A percentile compares a stretch with the other conserved stretches of the same genome.
These are phyloP conservation scores for Heliothis peltigera DNA, from an alignment of 2,888 invertebrate species.

Conservation along the genomic window DNA sequence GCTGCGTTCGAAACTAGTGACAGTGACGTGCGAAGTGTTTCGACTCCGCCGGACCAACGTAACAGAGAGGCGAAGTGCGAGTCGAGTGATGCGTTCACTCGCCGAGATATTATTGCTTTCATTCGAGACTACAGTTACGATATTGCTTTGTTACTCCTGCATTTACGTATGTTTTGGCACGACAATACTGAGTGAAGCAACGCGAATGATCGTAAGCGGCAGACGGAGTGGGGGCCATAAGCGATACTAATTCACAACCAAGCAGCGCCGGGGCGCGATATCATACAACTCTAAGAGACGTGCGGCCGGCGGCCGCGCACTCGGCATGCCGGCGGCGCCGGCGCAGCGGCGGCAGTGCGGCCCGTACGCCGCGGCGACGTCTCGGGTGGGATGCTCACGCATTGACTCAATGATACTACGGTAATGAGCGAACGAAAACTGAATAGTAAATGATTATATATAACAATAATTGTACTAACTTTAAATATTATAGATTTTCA, in stretches of 20 bases:
- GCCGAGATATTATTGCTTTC: constrained; percentile 59
- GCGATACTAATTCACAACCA: constrained; percentile 86
- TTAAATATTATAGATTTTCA: constrained; percentile 83
- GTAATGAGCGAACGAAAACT: constrained; percentile 40
- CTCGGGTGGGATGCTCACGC: constrained; percentile 22
- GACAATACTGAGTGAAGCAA: constrained; percentile 70
- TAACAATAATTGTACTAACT: constrained; percentile 87
- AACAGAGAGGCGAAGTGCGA: constrained; percentile 57
- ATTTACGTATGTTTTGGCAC: constrained; percentile 75
- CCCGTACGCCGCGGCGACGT: neutral
- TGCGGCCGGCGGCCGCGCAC: constrained; percentile 11
- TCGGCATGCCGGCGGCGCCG: constrained; percentile 7
- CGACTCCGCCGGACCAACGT: constrained; percentile 21
- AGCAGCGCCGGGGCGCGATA: constrained; percentile 71
- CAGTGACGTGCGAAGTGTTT: constrained; percentile 37
- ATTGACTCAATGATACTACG: constrained; percentile 32
- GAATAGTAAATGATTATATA: constrained; percentile 63
- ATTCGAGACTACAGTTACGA: constrained; percentile 69
- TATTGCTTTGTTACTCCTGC: constrained; percentile 80
- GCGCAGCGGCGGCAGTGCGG: neutral
- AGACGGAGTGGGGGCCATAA: constrained; percentile 60
- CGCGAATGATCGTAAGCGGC: constrained; percentile 50
- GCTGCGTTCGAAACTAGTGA: constrained; percentile 44
- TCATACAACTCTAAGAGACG: constrained; percentile 54
- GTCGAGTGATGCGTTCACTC: constrained; percentile 35